Base-by-base conservation (phyloP, 2,797 vertebrate genomes). In the Craterocephalus amniculus region DNA sequence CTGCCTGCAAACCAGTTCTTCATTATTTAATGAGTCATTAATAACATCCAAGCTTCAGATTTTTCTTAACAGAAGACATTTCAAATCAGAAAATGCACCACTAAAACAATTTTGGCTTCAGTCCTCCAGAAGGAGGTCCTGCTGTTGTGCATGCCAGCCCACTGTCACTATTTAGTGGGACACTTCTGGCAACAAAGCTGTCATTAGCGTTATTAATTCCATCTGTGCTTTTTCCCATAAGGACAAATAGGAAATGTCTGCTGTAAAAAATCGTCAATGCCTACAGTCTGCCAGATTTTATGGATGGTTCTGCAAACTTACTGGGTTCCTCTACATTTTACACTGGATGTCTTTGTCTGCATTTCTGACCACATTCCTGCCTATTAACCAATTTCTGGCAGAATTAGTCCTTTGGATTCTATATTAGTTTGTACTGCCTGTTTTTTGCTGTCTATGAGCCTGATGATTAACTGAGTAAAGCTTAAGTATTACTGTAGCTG, bases 181-280 rank as follows among this genome's bases (percentile, higher is more conserved):
- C 58, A 69, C 45, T 58, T 27, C 49, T 51, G 32, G 35, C 38
- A 63, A 70, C 51, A 55, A 63, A 63, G 68, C 60, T 59, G 57
- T 70, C 68, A 63, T 70, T 70, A 70, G 68, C 11, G 14, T 62
- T 62, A 70, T 70, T 62, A 62, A 70, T 62, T 70, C 68, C 58
- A 70, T 62, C 58, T 70, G 51, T 62, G 58, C 58, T 45, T 62
- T 48, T 61, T 48, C 36, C 58, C 68, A 56, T 51, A 56, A 59
- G 54, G 67, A 24, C 51, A 70, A 62, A 45, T 70, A 45, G 56
- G 56, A 55, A 55, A 70, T 45, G 27, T 70, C 49, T 62, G 58
- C 29, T 45, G 10, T 45, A 51, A 55, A 40, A 40, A 56, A 63
- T 45, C 16, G 38, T 38, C 45, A 29, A 29, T 38, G 52, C 60